Base-by-base conservation (phyloP, 2,113 vertebrate species). In the Burhinus oedicnemus region DNA sequence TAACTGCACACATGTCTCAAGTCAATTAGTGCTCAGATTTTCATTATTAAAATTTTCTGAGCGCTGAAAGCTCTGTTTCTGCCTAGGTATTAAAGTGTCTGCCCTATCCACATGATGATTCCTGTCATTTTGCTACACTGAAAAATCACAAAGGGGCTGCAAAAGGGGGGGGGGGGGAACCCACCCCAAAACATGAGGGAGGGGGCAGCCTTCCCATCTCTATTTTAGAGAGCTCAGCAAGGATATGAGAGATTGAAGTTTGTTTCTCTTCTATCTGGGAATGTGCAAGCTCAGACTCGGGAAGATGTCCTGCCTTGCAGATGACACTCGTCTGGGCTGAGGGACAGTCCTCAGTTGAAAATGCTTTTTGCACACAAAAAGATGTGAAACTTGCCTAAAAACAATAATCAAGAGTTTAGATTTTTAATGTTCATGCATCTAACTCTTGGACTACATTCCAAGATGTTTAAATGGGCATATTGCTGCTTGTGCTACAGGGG, bases 101-200 rank as follows among this genome's bases (percentile, higher is more conserved):
- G 23, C 9, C 2, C 1, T 52, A 36, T 76, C 26, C 18, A 23
- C 2, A 1, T 60, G 15, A 65, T 69, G 51, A 20, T 74, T 93
- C 45, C 15, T 87, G 5, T 69, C 7, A 38, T 16, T 57, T 79
- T 78, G 21, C 44, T 61, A 21, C 19, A 29, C 6, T 69, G 76
- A 51, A n/a, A 65, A 76, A 18, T 47, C 18, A 18, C 8, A 47
- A 5, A 12, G 5, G 18, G 34, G 14, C 36, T 80, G 11, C 71
- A 58, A 32, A 38, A 60, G 15, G 4, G 1, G 17, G 5, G 5
- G 8, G 0, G 1, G 9, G 8, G 51, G 42, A 3, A 0, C 17
- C 0, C 15, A 42, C 22, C 6, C 23, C 11, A n/a, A 72, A 93
- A n/a, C 0, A 2, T 17, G 54, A 71, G 8, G 13, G 15, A 27